A percentile compares a stretch with the other conserved stretches of the same genome.
These are phyloP conservation scores for Panzeria rudis DNA, from an alignment of 2,888 invertebrate genomes.

Conservation along the genomic window DNA sequence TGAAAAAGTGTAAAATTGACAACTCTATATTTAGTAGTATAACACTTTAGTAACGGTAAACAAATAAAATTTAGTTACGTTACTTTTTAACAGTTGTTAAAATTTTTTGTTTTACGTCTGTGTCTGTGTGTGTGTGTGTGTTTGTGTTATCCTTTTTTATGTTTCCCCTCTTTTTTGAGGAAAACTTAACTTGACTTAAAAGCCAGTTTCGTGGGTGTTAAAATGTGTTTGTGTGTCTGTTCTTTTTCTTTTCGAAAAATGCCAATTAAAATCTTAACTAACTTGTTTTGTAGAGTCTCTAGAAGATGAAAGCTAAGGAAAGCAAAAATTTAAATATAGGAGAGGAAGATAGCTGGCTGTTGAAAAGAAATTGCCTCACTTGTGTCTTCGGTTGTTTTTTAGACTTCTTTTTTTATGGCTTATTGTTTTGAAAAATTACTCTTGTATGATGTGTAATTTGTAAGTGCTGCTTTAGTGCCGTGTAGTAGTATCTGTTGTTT, in stretches of 20 bases:
- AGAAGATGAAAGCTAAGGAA: slow-evolving; percentile 32
- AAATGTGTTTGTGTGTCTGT: background rate
- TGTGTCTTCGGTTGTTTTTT: slow-evolving; percentile 42
- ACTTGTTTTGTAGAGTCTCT: slow-evolving; percentile 30
- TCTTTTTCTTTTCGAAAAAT: slow-evolving; percentile 74
- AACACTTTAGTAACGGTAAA: slow-evolving; percentile 61
- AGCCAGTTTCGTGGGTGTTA: background rate
- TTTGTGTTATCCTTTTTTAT: background rate
- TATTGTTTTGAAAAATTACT: slow-evolving; percentile 2
- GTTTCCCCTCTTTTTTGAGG: background rate
- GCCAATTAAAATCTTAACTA: slow-evolving; percentile 82
- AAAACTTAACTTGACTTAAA: slow-evolving; percentile 21
- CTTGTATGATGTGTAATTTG: background rate
- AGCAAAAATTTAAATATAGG: slow-evolving; percentile 36
- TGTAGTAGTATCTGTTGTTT: slow-evolving; percentile 23
- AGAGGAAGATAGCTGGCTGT: slow-evolving; percentile 2
- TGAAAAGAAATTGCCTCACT: slow-evolving; percentile 74
- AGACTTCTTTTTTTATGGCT: background rate
- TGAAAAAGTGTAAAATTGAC: slow-evolving; percentile 55
- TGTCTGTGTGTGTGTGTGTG: background rate
- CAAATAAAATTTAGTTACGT: slow-evolving; percentile 58
- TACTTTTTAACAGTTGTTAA: slow-evolving; percentile 50
- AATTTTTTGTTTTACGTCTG: background rate
- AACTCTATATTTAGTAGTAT: slow-evolving; percentile 46
- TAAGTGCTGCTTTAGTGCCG: background rate